Percentiles rank a stretch among this genome's conserved stretches.
Evolutionary conservation across 2,797 vertebrate genomes (phyloP).

Genomic region (Melopsittacus undulatus): DNA sequence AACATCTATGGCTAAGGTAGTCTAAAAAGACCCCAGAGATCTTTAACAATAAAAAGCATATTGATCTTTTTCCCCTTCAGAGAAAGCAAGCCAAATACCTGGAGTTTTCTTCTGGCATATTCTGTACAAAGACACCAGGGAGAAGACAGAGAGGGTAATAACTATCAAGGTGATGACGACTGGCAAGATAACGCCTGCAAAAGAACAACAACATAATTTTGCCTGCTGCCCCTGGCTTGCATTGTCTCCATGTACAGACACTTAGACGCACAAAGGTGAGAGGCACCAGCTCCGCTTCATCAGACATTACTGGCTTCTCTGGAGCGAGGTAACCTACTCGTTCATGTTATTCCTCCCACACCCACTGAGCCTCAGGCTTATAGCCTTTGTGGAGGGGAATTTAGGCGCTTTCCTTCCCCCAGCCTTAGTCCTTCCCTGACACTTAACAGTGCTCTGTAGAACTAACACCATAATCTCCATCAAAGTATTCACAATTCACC

Average conservation of each 20-base stretch:
- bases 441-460: fast-evolving
- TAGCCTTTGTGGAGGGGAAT: neutral
- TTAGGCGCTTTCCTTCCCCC: neutral
- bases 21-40: neutral
- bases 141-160: constrained; percentile 75
- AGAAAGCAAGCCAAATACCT: constrained; percentile 66
- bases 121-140: constrained; percentile 76
- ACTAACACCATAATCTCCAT: neutral
- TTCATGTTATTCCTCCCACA: neutral
- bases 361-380: constrained; percentile 55
- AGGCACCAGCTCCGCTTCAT: neutral
- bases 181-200: constrained; percentile 76
- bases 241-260: neutral
- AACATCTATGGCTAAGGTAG: neutral
- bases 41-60: neutral
- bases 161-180: constrained; percentile 77
- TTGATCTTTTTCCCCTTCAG: neutral
- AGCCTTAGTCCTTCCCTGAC: neutral
- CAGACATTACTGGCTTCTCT: neutral
- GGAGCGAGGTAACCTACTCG: neutral
- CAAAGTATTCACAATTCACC: neutral
- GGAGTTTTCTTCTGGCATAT: constrained; percentile 78
- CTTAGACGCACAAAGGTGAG: neutral
- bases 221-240: neutral
- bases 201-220: constrained; percentile 1